phyloP scores from a whole-genome alignment of 2,113 vertebrate species.

The Gnathochromis pfefferi region DNA sequence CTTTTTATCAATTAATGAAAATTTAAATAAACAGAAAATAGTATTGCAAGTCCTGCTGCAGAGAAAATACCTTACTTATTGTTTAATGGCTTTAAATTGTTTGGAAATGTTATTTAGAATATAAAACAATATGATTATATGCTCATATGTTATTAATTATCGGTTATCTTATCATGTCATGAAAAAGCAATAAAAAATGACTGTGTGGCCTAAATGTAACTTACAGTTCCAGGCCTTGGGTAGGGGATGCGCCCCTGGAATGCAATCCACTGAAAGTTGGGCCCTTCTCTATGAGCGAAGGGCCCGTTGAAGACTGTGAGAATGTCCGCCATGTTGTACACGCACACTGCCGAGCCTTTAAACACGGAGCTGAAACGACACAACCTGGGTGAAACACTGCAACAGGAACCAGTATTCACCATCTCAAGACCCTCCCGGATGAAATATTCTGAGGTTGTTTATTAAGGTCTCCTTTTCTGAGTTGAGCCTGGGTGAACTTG shows the following conservation, averaged over 20 bases:
- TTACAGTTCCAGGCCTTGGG: slow-evolving; percentile 92
- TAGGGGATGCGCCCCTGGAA: slow-evolving; percentile 97
- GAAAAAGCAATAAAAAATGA: not conserved
- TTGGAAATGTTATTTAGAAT: not conserved
- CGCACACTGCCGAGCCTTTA: slow-evolving; percentile 94
- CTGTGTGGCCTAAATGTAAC: slow-evolving; percentile 34
- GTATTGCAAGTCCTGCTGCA: not conserved
- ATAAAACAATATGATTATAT: not conserved
- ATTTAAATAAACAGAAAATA: not conserved
- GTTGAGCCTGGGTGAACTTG: not conserved
- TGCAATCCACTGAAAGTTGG: slow-evolving; percentile 91
- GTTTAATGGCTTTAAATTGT: not conserved
- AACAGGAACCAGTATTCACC: not conserved
- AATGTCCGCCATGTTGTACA: slow-evolving; percentile 94
- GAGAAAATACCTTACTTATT: not conserved
- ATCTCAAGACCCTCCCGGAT: not conserved
- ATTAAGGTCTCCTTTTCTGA: not conserved
- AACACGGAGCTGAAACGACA: slow-evolving; percentile 92
- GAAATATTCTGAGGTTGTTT: not conserved
- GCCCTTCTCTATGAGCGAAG: slow-evolving; percentile 94
- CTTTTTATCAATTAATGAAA: not conserved
- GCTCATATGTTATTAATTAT: not conserved
- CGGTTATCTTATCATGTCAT: not conserved
- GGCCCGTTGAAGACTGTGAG: slow-evolving; percentile 97
- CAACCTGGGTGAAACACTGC: not conserved